Conservation (phyloP, 1,140 invertebrate species). For the Panulirus ornatus region DNA sequence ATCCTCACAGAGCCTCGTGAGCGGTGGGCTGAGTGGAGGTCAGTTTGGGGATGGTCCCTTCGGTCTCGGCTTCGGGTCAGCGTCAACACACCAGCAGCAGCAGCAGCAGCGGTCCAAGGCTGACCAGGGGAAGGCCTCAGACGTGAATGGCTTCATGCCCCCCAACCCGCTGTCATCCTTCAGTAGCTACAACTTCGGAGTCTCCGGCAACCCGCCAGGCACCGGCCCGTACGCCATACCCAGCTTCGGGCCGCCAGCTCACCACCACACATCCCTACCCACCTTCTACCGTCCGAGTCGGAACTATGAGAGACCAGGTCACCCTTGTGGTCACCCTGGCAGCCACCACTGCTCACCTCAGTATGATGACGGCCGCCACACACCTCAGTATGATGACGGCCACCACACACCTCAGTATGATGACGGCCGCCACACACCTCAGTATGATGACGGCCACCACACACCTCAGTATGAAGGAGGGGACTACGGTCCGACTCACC, state of each 20-base stretch:
- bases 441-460: not conserved
- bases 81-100: constrained; percentile 8
- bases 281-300: not conserved
- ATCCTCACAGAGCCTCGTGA: not conserved
- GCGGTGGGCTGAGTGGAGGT: not conserved
- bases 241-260: not conserved
- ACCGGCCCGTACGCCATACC: not conserved
- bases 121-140: not conserved
- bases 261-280: not conserved
- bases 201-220: not conserved
- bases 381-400: too few species aligned
- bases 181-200: not conserved
- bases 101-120: not conserved
- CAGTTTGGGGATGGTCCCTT: too few species aligned
- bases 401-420: too few species aligned
- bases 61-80: not conserved
- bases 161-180: constrained; percentile 26
- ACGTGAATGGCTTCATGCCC: constrained; percentile 6
- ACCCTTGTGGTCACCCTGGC: too few species aligned
- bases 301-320: too few species aligned
- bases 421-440: not conserved
- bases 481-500: not conserved
- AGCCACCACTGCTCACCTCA: too few species aligned
- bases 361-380: too few species aligned
- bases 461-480: not conserved